Base-by-base conservation (phyloP, 1,140 invertebrate genomes). In the Lucilia sericata region DNA sequence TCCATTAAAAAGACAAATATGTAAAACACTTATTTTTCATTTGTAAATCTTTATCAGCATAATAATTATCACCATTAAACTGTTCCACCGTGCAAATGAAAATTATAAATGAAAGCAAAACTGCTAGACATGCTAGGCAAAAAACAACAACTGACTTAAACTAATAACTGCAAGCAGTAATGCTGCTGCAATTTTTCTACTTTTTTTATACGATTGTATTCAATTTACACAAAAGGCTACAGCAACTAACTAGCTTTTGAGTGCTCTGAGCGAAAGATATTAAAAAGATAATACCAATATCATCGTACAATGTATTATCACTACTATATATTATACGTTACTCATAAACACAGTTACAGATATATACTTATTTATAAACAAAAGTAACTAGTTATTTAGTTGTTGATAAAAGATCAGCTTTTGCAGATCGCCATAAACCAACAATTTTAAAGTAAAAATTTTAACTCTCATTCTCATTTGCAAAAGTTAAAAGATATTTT, bases 141-240 rank as follows among this genome's bases (percentile, higher is more conserved):
- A 60, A 60, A 60, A n/a, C n/a, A n/a, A 30, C 25, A 30, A 30
- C 25, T 2, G 25, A 60, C 14, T 60, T n/a, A 60, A 17, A 21
- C 65, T 19, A 70, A 70, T 25, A 70, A 70, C 65, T 70, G 65
- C 65, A 70, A 70, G 65, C 65, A 10, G 65, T 70, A 70, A 70
- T 70, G 9, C 65, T 70, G 65, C 19, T 70, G 19, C 19, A 25
- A 70, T 21, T 25, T 70, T 70, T 70, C 19, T 9, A n/a, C n/a
- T n/a, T n/a, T n/a, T n/a, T n/a, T n/a, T n/a, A n/a, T n/a, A 14
- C 51, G 7, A 17, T 14, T 55, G 12, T 17, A 14, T 55, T 7
- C 0, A 49, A 49, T 49, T 55, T 55, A 14, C 5, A 14, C 51
- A 14, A 55, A 14, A 14, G 42, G 5, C 10, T 42, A 8, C n/a